Conservation (phyloP, 2,888 invertebrate genomes). For the Ormyrus labotus region DNA sequence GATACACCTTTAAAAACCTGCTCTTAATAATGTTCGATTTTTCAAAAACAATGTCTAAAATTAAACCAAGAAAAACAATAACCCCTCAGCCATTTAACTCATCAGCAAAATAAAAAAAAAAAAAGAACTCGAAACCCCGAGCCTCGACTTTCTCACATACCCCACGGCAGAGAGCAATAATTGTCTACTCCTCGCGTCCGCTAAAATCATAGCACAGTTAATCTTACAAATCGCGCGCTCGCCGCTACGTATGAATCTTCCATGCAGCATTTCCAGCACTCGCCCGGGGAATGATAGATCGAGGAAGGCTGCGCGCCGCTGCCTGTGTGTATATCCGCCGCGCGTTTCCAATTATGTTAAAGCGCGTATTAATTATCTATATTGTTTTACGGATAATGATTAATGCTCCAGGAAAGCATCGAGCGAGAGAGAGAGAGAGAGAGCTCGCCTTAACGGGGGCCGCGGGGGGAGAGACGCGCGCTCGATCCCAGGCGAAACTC, state of each 20-base stretch:
- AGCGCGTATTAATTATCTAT: constrained; percentile 69
- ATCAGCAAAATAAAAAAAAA: no score
- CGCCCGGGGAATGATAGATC: constrained; percentile 64
- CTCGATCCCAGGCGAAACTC: constrained; percentile 66
- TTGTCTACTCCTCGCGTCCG: constrained; percentile 15
- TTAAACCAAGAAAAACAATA: no score
- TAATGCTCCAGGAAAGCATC: constrained; percentile 80
- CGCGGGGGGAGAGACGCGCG: neutral
- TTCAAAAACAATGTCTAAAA: no score
- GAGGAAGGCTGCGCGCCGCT: constrained; percentile 52
- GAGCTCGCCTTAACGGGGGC: constrained; percentile 59
- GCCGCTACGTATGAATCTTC: constrained; percentile 41
- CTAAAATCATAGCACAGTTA: constrained; percentile 51
- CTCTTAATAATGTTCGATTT: no score
- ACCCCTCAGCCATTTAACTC: no score
- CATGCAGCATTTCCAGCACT: constrained; percentile 51
- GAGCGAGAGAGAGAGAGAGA: constrained; percentile 80
- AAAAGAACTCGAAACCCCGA: no score
- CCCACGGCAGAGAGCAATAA: constrained; percentile 6
- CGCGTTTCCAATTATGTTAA: constrained; percentile 67
- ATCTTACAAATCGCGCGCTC: constrained; percentile 45
- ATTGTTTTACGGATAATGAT: constrained; percentile 69
- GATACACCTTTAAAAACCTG: no score
- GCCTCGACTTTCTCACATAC: no score
- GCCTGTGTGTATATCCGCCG: neutral